phyloP scores from a whole-genome alignment of 1,140 invertebrate genomes.

The Caenorhabditis tropicalis region DNA sequence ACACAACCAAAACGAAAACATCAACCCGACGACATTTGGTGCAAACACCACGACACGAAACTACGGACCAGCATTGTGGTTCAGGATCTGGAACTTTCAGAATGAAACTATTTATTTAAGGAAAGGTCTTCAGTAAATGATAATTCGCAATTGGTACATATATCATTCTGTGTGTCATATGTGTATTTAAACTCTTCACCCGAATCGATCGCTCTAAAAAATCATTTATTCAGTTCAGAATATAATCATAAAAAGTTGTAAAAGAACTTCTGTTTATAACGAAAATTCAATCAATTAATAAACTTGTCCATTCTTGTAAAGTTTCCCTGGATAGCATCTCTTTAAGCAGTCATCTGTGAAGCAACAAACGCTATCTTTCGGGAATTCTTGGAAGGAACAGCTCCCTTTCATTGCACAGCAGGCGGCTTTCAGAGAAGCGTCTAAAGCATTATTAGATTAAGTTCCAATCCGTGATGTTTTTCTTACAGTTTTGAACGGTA shows the following conservation, averaged over 20 bases:
- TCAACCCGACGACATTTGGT: neutral
- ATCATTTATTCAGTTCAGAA: too few species aligned
- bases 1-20: neutral
- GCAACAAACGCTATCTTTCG: constrained; percentile 47
- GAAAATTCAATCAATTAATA: constrained; percentile 35
- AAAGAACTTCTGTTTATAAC: too few species aligned
- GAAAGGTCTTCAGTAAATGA: too few species aligned
- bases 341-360: constrained; percentile 56
- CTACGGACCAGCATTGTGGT: too few species aligned
- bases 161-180: too few species aligned
- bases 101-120: too few species aligned
- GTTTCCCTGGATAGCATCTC: constrained; percentile 54
- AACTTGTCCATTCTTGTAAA: constrained; percentile 48
- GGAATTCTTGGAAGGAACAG: constrained; percentile 41
- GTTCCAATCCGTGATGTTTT: too few species aligned
- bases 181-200: too few species aligned
- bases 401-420: neutral
- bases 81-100: too few species aligned
- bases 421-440: neutral
- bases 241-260: too few species aligned
- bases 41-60: neutral
- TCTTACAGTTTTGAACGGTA: constrained; percentile 28
- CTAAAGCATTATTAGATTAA: constrained; percentile 49
- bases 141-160: too few species aligned
- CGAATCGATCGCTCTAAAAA: too few species aligned